phyloP scores from a whole-genome alignment of 2,113 vertebrate species.

The Corythoichthys intestinalis region DNA sequence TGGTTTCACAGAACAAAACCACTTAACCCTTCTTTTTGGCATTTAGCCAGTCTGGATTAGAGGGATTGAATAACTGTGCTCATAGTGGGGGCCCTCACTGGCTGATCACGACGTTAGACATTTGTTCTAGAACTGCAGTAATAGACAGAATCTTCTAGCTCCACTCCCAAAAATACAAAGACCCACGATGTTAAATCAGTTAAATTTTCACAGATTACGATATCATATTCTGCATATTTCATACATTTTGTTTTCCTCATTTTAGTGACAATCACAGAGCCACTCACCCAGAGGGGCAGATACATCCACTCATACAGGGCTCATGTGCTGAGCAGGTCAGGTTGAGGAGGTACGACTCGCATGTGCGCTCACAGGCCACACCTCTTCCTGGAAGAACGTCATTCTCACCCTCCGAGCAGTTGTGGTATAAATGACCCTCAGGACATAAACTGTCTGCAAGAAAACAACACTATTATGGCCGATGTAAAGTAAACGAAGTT shows the following conservation, averaged over 20 bases:
- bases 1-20: constrained; percentile 56
- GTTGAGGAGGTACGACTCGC: constrained; percentile 90
- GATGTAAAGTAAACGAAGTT: background rate
- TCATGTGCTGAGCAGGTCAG: constrained; percentile 78
- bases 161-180: background rate
- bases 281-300: constrained; percentile 86
- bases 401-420: constrained; percentile 75
- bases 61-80: constrained; percentile 58
- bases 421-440: constrained; percentile 80
- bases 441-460: constrained; percentile 77
- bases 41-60: constrained; percentile 43
- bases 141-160: background rate
- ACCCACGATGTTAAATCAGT: background rate
- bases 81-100: constrained; percentile 28
- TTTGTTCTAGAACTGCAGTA: background rate
- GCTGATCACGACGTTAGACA: constrained; percentile 6
- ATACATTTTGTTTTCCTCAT: background rate
- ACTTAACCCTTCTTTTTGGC: constrained; percentile 59
- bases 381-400: constrained; percentile 66
- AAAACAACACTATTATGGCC: background rate
- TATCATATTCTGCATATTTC: too few species aligned
- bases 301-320: constrained; percentile 86
- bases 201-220: background rate
- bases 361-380: constrained; percentile 80
- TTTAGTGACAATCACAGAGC: too few species aligned